Percentiles rank a stretch among this genome's conserved stretches.
These are phyloP conservation scores for Asobara japonica DNA, from an alignment of 1,140 invertebrate genomes.

Conservation along the genomic window DNA sequence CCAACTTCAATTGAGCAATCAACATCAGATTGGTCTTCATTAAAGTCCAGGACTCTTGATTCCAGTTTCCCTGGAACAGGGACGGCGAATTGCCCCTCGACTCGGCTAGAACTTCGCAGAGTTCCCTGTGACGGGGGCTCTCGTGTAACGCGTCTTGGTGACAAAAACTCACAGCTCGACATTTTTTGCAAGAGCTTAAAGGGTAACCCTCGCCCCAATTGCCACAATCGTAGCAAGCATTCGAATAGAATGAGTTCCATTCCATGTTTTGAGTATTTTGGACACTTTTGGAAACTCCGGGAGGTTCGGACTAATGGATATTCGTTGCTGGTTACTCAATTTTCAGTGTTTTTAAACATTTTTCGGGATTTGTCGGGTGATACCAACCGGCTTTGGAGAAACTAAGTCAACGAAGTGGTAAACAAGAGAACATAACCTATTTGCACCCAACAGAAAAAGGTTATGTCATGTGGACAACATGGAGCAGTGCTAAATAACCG, in stretches of 20 bases:
- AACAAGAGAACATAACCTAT: background rate
- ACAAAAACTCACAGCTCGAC: constrained; percentile 48
- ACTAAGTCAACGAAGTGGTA: background rate
- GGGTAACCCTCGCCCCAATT: constrained; percentile 7
- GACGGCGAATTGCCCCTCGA: constrained; percentile 29
- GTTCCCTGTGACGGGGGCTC: constrained; percentile 48
- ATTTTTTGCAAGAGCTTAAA: constrained; percentile 49
- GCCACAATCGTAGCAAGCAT: constrained; percentile 15
- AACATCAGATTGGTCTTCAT: constrained; percentile 52
- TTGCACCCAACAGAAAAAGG: too few species aligned
- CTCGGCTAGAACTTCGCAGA: constrained; percentile 45
- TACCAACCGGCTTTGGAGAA: too few species aligned
- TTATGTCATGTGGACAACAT: too few species aligned
- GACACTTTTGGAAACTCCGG: background rate
- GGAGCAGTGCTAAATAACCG: too few species aligned
- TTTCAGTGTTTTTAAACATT: too few species aligned
- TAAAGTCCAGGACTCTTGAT: constrained; percentile 36
- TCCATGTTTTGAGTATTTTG: constrained; percentile 3
- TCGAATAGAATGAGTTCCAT: constrained; percentile 12
- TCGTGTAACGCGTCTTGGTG: constrained; percentile 38
- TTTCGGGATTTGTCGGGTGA: too few species aligned
- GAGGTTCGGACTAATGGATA: too few species aligned
- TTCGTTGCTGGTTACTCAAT: too few species aligned
- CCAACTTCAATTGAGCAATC: constrained; percentile 40
- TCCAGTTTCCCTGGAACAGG: constrained; percentile 29